phyloP scores from a whole-genome alignment of 2,888 invertebrate species.

The Dynastes hyllus region DNA sequence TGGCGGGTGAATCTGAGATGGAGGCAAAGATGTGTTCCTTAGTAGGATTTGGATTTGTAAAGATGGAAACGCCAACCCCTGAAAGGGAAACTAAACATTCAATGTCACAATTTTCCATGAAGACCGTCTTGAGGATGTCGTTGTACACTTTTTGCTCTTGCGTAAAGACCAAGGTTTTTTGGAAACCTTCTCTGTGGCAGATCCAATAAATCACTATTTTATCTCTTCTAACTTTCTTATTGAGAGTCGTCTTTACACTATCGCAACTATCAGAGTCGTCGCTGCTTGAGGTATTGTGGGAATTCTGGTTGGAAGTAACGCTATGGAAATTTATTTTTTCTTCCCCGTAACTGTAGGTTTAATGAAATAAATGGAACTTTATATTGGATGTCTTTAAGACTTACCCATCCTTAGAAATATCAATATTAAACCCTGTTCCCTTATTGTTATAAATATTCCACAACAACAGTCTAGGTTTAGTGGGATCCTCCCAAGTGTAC shows the following conservation, averaged over 20 bases:
- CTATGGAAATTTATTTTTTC: constrained; percentile 83
- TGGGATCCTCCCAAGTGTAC: constrained; percentile 91
- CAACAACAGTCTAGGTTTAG: constrained; percentile 79
- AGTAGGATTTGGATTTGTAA: constrained; percentile 65
- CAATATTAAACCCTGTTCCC: constrained; percentile 81
- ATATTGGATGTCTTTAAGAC: constrained; percentile 49
- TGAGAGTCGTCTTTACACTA: constrained; percentile 66
- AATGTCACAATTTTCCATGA: constrained; percentile 79
- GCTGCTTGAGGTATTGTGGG: constrained; percentile 76
- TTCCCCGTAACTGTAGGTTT: constrained; percentile 75
- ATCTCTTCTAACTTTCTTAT: constrained; percentile 81
- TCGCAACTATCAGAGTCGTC: constrained; percentile 73
- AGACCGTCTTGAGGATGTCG: constrained; percentile 75
- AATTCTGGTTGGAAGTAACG: constrained; percentile 75
- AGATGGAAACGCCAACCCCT: constrained; percentile 79
- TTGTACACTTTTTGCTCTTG: constrained; percentile 83
- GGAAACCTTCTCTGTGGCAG: constrained; percentile 83
- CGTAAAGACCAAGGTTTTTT: constrained; percentile 83
- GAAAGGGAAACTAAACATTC: constrained; percentile 82
- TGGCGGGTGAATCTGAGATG: constrained; percentile 80
- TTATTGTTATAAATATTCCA: constrained; percentile 91
- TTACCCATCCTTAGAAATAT: constrained; percentile 81
- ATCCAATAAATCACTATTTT: constrained; percentile 88
- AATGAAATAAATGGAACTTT: background rate
- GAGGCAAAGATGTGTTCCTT: constrained; percentile 82